Percentiles rank a stretch among this genome's conserved stretches.
These are phyloP conservation scores for Eretmochelys imbricata DNA, from an alignment of 2,113 vertebrate genomes.

Conservation along the genomic window DNA sequence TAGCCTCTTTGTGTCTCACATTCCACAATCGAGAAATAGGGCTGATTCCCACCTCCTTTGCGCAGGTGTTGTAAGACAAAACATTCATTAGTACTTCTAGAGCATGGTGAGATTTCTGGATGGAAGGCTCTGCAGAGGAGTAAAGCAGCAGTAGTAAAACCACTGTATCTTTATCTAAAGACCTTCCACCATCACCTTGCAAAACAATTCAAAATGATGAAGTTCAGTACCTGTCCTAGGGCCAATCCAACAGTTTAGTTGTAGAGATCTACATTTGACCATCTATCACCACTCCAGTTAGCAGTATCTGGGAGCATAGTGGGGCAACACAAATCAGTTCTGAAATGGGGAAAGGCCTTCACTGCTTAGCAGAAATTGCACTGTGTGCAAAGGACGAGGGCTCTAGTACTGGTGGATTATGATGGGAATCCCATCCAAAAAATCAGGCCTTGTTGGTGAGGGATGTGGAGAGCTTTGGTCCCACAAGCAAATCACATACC, in stretches of 20 bases:
- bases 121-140: not conserved
- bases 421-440: not conserved
- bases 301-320: not conserved
- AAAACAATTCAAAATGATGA: not conserved
- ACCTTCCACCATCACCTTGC: not conserved
- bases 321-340: not conserved
- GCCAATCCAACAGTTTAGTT: conserved; percentile 13
- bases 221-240: not conserved
- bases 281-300: not conserved
- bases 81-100: not conserved
- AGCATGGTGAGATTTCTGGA: not conserved
- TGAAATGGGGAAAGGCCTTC: not conserved
- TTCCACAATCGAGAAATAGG: not conserved
- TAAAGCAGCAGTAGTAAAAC: conserved; percentile 15
- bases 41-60: not conserved
- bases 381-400: not conserved
- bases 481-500: conserved; percentile 24
- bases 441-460: not conserved
- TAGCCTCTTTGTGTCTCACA: not conserved
- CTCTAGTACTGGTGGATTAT: not conserved
- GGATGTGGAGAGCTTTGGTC: conserved; percentile 9
- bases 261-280: conserved; percentile 5
- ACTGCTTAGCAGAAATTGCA: not conserved
- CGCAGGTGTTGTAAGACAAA: conserved; percentile 10
- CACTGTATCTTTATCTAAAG: conserved; percentile 34